Percentiles rank a stretch among this genome's conserved stretches.
Conservation (phyloP, 2,797 vertebrate species). For the Pseudochaenichthys georgianus region DNA sequence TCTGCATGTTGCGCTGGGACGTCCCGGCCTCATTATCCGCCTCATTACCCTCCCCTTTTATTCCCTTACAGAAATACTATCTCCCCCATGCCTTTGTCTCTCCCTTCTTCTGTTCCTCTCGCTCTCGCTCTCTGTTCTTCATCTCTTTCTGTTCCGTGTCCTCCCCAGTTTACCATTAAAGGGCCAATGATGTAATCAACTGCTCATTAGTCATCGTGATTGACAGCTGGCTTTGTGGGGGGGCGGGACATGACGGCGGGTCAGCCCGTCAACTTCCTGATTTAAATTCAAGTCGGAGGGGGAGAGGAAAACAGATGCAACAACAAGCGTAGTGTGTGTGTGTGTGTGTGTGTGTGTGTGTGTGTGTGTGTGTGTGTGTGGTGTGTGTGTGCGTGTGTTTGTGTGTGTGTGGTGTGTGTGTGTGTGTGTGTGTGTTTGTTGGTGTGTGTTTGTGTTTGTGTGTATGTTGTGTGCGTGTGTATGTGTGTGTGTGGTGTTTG, state of each 20-base stretch:
- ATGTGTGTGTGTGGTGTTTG: no score
- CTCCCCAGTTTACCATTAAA: conserved; percentile 65
- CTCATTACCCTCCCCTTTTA: conserved; percentile 68
- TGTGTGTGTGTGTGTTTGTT: no score
- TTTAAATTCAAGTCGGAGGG: conserved; percentile 54
- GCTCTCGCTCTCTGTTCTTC: conserved; percentile 25
- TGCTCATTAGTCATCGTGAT: conserved; percentile 79
- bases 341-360: neutral
- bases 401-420: no score
- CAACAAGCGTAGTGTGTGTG: conserved; percentile 5
- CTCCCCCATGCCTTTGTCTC: conserved; percentile 54
- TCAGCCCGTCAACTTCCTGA: conserved; percentile 50
- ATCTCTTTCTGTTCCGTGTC: conserved; percentile 15
- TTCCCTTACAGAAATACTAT: conserved; percentile 61
- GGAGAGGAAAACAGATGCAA: conserved; percentile 31
- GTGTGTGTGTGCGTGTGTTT: no score
- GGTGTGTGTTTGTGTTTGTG: no score
- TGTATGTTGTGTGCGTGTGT: no score
- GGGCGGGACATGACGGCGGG: conserved; percentile 26
- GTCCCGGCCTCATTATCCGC: conserved; percentile 71
- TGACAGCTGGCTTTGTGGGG: conserved; percentile 69
- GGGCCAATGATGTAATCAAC: conserved; percentile 69
- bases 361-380: no score
- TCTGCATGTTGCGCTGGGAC: conserved; percentile 72
- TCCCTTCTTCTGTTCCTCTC: conserved; percentile 24